These are phyloP conservation scores for Ophiodon elongatus DNA, from an alignment of 2,113 vertebrate species.

Conservation along the genomic window DNA sequence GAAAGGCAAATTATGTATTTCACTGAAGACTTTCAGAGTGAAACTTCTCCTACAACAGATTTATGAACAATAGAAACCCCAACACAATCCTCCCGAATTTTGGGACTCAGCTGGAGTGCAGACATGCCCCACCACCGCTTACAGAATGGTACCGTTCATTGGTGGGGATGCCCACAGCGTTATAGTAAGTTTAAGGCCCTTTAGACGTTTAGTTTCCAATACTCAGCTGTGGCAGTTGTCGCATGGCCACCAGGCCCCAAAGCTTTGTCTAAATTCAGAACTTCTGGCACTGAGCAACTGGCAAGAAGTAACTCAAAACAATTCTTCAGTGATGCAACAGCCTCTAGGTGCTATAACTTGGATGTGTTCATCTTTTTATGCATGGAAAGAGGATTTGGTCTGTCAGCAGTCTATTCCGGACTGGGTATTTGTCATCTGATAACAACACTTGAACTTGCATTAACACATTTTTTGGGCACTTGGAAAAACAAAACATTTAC, in stretches of 20 bases:
- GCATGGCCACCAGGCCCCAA: neutral
- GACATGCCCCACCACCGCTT: too few relatives aligned
- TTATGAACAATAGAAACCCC: neutral
- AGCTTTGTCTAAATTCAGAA: neutral
- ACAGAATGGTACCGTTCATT: neutral
- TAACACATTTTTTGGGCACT: neutral
- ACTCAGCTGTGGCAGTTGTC: neutral
- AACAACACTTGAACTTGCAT: neutral
- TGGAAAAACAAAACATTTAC: neutral
- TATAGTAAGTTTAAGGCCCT: neutral
- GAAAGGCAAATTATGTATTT: neutral
- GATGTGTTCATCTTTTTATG: neutral
- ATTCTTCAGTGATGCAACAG: neutral
- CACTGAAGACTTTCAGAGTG: neutral
- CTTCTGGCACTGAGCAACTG: neutral
- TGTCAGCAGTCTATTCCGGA: neutral
- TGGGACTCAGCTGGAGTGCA: too few relatives aligned
- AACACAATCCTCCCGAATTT: neutral
- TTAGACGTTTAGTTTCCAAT: neutral
- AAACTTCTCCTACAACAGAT: neutral
- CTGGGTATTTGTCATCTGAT: neutral
- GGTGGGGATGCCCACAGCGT: neutral
- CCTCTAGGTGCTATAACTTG: neutral
- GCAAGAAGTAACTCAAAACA: neutral
- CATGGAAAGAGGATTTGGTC: neutral